Evolutionary conservation across 2,113 vertebrate species (phyloP).

Genomic region (Channa argus): DNA sequence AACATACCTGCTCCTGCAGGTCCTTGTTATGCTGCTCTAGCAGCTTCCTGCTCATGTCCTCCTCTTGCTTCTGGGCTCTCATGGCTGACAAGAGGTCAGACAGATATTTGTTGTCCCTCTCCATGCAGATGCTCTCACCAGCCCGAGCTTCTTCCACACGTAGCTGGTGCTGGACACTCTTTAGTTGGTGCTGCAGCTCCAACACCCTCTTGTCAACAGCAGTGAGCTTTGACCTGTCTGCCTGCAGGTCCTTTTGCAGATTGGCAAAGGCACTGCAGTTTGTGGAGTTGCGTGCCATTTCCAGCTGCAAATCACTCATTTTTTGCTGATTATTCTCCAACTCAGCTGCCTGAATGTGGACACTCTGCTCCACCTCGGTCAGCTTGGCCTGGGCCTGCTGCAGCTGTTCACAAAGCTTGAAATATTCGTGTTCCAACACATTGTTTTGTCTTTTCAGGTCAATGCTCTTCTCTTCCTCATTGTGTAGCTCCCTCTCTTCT

Average conservation of each 20-base stretch:
- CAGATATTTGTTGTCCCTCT: constrained; percentile 87
- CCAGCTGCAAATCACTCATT: constrained; percentile 88
- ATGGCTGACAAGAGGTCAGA: constrained; percentile 83
- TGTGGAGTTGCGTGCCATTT: constrained; percentile 82
- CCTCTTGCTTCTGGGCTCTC: constrained; percentile 86
- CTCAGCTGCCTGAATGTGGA: constrained; percentile 79
- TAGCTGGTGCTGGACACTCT: constrained; percentile 86
- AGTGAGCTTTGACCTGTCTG: constrained; percentile 83
- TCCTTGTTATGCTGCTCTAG: constrained; percentile 89
- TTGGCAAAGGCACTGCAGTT: constrained; percentile 75
- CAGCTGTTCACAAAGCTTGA: constrained; percentile 90
- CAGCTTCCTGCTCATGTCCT: constrained; percentile 90
- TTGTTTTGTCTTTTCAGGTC: constrained; percentile 91
- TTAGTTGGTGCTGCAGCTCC: constrained; percentile 91
- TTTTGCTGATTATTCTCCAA: constrained; percentile 88
- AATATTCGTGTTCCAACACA: constrained; percentile 91
- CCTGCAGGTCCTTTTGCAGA: constrained; percentile 87
- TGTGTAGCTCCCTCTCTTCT: constrained; percentile 91
- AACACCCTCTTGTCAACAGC: constrained; percentile 90
- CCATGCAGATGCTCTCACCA: constrained; percentile 83
- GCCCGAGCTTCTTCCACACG: constrained; percentile 84
- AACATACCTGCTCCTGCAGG: constrained; percentile 86
- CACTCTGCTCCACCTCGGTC: constrained; percentile 78
- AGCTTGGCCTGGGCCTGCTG: constrained; percentile 87
- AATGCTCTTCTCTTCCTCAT: constrained; percentile 89